phyloP scores from a whole-genome alignment of 2,888 invertebrate species.

The Mesorhabditis belari region DNA sequence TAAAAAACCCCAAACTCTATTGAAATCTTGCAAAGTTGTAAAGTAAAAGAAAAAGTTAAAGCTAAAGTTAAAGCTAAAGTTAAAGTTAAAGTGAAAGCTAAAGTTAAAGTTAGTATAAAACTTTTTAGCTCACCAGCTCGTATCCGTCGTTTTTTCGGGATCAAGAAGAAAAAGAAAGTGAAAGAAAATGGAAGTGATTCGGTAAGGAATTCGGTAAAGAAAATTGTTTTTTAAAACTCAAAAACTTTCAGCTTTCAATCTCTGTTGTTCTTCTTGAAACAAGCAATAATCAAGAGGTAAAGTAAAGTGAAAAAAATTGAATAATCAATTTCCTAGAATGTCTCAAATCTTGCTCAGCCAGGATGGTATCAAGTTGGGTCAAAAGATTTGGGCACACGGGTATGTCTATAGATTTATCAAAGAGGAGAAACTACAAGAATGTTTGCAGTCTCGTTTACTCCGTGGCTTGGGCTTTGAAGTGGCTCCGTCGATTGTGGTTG shows the following conservation, averaged over 20 bases:
- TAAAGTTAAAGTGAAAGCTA: neutral
- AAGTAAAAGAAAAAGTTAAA: neutral
- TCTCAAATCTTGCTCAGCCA: slow-evolving; percentile 7
- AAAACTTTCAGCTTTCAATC: slow-evolving; percentile 10
- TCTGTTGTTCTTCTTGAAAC: slow-evolving; percentile 22
- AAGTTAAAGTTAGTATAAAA: neutral
- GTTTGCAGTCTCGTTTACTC: slow-evolving; percentile 21
- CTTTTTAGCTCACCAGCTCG: slow-evolving; percentile 34
- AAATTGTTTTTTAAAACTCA: neutral
- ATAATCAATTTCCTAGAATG: neutral
- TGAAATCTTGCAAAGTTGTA: too few species aligned
- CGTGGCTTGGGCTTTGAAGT: slow-evolving; percentile 20
- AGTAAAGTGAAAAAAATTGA: neutral
- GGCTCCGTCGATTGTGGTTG: slow-evolving; percentile 27
- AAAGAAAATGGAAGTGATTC: neutral
- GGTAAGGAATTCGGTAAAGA: too few species aligned
- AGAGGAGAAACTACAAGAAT: neutral
- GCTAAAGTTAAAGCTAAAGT: neutral
- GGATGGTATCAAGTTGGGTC: slow-evolving; percentile 15
- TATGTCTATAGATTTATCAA: slow-evolving; percentile 3
- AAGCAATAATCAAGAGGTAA: neutral
- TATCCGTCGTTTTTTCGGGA: slow-evolving; percentile 30
- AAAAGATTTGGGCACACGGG: slow-evolving; percentile 14
- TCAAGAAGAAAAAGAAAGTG: slow-evolving; percentile 25
- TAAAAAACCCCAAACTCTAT: too few species aligned